Percentiles rank a stretch among this genome's conserved stretches.
These are phyloP conservation scores for Dioctria rufipes DNA, from an alignment of 2,888 invertebrate species.

Conservation along the genomic window DNA sequence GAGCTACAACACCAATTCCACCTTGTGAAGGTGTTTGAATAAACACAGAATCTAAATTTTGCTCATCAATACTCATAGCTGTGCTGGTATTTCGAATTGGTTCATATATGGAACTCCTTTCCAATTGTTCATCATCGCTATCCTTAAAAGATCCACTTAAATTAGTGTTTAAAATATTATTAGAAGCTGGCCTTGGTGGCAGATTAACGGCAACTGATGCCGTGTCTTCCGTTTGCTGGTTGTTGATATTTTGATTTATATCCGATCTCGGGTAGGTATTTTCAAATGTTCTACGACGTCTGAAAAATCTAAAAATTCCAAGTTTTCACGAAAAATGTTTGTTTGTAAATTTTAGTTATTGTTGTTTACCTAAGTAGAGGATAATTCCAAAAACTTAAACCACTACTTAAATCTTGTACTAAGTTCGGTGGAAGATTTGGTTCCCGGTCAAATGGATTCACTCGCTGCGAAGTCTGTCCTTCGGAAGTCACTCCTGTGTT, in stretches of 20 bases:
- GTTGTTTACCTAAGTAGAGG: constrained; percentile 64
- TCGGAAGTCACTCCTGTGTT: constrained; percentile 1
- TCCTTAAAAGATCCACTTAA: constrained; percentile 70
- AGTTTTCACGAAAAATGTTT: no score
- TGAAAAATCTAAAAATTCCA: constrained; percentile 61
- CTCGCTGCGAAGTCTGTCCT: constrained; percentile 59
- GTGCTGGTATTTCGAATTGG: constrained; percentile 62
- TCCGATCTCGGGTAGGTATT: constrained; percentile 51
- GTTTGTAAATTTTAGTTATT: neutral
- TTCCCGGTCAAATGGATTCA: constrained; percentile 70
- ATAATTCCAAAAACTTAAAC: constrained; percentile 55
- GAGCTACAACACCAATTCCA: constrained; percentile 69
- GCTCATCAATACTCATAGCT: constrained; percentile 54
- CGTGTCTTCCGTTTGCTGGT: constrained; percentile 36
- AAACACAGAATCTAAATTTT: constrained; percentile 65
- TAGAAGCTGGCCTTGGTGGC: constrained; percentile 63
- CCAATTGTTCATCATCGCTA: constrained; percentile 58
- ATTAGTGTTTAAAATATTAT: constrained; percentile 71
- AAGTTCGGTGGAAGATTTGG: constrained; percentile 67
- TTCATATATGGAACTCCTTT: constrained; percentile 68
- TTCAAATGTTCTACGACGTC: constrained; percentile 61
- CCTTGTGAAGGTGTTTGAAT: constrained; percentile 68
- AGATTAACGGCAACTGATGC: constrained; percentile 43
- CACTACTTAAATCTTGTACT: constrained; percentile 55
- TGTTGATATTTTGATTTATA: neutral